Conservation (phyloP, 1,140 invertebrate genomes). For the Bombyx mandarina region DNA sequence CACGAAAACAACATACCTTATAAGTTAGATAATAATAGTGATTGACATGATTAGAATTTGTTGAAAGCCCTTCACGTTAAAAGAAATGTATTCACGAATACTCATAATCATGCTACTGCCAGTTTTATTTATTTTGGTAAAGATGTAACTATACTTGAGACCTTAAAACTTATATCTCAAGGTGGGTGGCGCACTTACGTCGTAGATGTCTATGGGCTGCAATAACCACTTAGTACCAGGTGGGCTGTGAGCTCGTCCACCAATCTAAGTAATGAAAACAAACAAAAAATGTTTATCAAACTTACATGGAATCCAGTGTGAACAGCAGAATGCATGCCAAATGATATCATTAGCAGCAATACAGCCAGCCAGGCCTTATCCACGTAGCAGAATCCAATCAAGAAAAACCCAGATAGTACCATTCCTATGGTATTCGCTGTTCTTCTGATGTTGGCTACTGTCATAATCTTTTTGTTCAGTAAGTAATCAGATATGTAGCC, state of each 20-base stretch:
- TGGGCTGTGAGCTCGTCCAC: too few species aligned
- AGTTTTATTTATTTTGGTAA: background rate
- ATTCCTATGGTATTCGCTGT: constrained; percentile 51
- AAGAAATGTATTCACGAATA: too few species aligned
- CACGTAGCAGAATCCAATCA: constrained; percentile 51
- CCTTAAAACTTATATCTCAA: too few species aligned
- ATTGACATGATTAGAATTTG: too few species aligned
- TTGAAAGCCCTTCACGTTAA: too few species aligned
- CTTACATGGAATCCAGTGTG: constrained; percentile 55
- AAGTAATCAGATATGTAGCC: constrained; percentile 46
- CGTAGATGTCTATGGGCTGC: too few species aligned
- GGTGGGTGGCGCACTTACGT: too few species aligned
- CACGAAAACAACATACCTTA: too few species aligned
- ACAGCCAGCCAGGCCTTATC: constrained; percentile 35
- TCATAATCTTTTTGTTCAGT: constrained; percentile 31
- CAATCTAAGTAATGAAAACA: too few species aligned
- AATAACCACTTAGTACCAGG: too few species aligned
- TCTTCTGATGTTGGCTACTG: constrained; percentile 44
- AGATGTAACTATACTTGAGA: too few species aligned
- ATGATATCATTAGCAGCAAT: constrained; percentile 65
- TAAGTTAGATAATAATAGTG: too few species aligned
- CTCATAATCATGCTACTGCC: background rate
- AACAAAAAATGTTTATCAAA: background rate
- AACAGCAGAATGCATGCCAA: constrained; percentile 76
- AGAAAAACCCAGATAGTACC: constrained; percentile 21